Base-by-base conservation (phyloP, 2,888 invertebrate species). In the Punctoribates punctum region DNA sequence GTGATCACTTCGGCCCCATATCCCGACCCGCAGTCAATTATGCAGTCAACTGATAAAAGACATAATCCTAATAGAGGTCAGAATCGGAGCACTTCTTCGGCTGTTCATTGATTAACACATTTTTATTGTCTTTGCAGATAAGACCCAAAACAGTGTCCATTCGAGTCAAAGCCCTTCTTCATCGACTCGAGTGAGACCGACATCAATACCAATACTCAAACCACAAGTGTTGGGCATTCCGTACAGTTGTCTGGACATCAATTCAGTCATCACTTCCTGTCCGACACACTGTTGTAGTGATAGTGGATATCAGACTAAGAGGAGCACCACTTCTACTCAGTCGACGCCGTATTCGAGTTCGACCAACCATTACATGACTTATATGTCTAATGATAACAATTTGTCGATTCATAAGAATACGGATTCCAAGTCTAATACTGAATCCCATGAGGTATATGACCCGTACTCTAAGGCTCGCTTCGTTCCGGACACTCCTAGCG, bases 191-290 rank as follows among this genome's bases (percentile, higher is more conserved):
- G 23, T 73, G 0, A 34, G 62, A 17, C 79, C 77, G 11, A 79
- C 79, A 48, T 77, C 78, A 4, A 77, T 79, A 13, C 79, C 79
- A n/a, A 75, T 79, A n/a, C 75, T 79, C 25, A 79, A 79, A 25
- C 79, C 79, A 0, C 75, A 78, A 73, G 74, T 77, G 17, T 42
- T 79, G 23, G 79, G 79, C 5, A 57, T 73, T 54, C 79, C 79
- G 9, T 42, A 46, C 29, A 54, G 72, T n/a, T 79, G 79, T 60
- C 74, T 70, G 15, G 77, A 74, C 34, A 15, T 38, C 25, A 74
- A 25, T 34, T 20, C 73, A 48, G 48, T 75, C 51, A 67, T 73
- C n/a, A 54, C 29, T 13, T 57, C 72, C n/a, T 77, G 77, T 77
- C 48, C 65, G 17, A 25, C 34, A 29, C 73, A 72, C 51, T 77